These are phyloP conservation scores for Amphipoea lucens DNA, from an alignment of 2,888 invertebrate genomes.

Conservation along the genomic window DNA sequence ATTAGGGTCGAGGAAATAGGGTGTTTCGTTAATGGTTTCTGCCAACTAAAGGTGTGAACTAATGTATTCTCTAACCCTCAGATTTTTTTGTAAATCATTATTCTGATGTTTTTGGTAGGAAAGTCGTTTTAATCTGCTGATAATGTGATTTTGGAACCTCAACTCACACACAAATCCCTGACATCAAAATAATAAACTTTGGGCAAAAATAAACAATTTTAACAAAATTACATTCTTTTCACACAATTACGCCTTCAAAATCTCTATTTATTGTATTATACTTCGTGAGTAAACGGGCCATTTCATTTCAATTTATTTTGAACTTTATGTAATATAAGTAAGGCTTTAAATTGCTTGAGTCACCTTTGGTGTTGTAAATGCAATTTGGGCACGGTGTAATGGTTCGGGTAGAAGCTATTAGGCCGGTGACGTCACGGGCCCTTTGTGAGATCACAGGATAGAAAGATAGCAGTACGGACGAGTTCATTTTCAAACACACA, in stretches of 20 bases:
- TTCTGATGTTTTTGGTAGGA: not conserved
- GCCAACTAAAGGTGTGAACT: not conserved
- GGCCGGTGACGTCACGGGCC: conserved; percentile 63
- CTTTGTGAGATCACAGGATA: conserved; percentile 8
- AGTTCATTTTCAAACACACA: not conserved
- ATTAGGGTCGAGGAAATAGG: conserved; percentile 12
- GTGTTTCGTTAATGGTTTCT: not conserved
- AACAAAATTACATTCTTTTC: conserved; percentile 59
- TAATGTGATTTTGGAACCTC: not conserved
- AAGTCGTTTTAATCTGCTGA: not conserved
- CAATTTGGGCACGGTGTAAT: conserved; percentile 66
- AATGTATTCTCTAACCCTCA: conserved; percentile 8
- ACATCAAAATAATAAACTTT: conserved; percentile 12
- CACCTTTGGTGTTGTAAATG: conserved; percentile 58
- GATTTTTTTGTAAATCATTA: not conserved
- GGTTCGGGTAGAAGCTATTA: conserved; percentile 64
- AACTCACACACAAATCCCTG: conserved; percentile 15
- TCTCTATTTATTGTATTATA: conserved; percentile 60
- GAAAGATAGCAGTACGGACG: conserved; percentile 22
- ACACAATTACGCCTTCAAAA: conserved; percentile 63
- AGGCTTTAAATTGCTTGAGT: conserved; percentile 37
- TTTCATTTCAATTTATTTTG: not conserved
- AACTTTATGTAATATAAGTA: conserved; percentile 18
- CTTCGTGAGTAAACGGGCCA: conserved; percentile 43
- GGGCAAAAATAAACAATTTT: conserved; percentile 22